Evolutionary conservation across 2,113 vertebrate species (phyloP).

Genomic region (Odocoileus virginianus): DNA sequence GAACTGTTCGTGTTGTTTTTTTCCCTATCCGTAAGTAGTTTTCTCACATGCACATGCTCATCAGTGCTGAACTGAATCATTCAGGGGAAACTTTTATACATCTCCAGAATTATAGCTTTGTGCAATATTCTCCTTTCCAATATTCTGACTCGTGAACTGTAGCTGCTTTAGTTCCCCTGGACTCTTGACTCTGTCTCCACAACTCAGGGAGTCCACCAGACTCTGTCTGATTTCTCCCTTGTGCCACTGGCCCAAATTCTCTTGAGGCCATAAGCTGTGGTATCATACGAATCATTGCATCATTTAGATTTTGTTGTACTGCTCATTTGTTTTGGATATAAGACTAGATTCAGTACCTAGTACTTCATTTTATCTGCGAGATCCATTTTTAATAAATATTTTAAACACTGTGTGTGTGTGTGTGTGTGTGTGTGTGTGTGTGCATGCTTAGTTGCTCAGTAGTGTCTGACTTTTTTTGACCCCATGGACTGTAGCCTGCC

Average conservation of each 20-base stretch:
- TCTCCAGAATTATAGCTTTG: neutral
- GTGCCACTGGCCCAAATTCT: neutral
- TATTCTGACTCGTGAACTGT: neutral
- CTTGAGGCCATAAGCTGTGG: neutral
- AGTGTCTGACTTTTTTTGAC: neutral
- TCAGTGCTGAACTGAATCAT: neutral
- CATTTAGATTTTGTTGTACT: neutral
- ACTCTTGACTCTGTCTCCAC: neutral
- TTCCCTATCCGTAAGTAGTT: neutral
- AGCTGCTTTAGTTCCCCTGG: neutral
- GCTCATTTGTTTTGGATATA: neutral
- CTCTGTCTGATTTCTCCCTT: neutral
- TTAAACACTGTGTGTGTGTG: neutral
- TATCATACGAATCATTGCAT: accelerated
- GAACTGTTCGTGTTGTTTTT: neutral
- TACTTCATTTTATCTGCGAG: neutral
- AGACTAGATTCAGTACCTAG: neutral
- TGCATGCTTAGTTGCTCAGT: neutral
- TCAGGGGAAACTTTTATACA: neutral
- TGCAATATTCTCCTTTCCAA: neutral
- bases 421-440: neutral
- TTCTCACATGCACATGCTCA: neutral
- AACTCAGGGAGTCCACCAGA: neutral
- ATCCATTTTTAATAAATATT: neutral
- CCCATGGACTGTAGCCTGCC: neutral